Base-by-base conservation (phyloP, 2,888 invertebrate genomes). In the Caenorhabditis afra region DNA sequence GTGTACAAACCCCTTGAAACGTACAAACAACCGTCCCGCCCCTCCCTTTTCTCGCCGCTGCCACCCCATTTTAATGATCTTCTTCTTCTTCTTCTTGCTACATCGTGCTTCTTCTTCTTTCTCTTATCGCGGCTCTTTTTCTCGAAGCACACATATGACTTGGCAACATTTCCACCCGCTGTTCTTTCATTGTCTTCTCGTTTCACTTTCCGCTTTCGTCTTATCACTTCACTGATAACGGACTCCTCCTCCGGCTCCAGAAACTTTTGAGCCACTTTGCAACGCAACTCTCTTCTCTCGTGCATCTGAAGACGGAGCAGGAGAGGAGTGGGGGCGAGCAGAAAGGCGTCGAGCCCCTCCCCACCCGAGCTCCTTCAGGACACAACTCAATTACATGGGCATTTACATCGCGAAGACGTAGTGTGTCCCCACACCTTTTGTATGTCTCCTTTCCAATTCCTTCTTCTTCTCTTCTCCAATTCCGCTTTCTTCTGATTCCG, bases 191-290 rank as follows among this genome's bases (percentile, higher is more conserved):
- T 75, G 67, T 62, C 67, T 75, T 57, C 35, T 49, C 23, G 23
- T 61, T 75, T 62, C 74, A 74, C 74, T 74, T 74, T 74, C 74
- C 66, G 73, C 65, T 64, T 74, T 49, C 39, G 55, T 58, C 50
- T 57, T 58, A 58, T 58, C 65, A 53, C 52, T 52, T 37, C 52
- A 66, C 66, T 66, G 66, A 73, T 65, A 58, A 47, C n/a, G 35
- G 64, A 62, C 39, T 47, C 50, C 52, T 53, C 55, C 67, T 75
- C 57, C 75, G 59, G 59, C 29, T 29, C 29, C 29, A 29, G 29
- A 29, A 74, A 53, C 20, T 59, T 39, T 50, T 53, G 47, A 49
- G 62, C 44, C 29, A 7, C 29, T 44, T 45, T 61, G 70, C 70
- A 70, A 70, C 22, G 61, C 45, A 70, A 61, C 53, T 55, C 57